Base-by-base conservation (phyloP, 2,888 invertebrate genomes). In the Brachyopa scutellaris region DNA sequence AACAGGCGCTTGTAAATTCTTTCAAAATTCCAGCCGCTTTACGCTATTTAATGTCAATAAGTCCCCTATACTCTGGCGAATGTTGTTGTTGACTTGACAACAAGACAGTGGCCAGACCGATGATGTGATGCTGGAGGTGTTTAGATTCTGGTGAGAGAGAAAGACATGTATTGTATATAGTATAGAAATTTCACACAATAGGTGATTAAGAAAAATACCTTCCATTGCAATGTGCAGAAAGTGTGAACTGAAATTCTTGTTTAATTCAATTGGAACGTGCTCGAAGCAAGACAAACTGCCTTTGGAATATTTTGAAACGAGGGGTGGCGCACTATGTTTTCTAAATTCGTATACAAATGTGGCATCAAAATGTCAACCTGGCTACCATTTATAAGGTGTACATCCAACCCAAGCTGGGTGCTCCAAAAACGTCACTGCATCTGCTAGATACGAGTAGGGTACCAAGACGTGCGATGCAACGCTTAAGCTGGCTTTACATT, bases 1-100 rank as follows among this genome's bases (percentile, higher is more conserved):
- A 59, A 64, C 80, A 82, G 76, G 80, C 80, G 80, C 80, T 82
- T 80, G 76, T 76, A 82, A 76, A 82, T 82, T 82, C 70, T 53
- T 70, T 11, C 21, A 13, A 76, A 73, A 82, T 82, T 76, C 76
- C 76, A 76, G 42, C 19, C 57, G 66, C 42, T 45, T 64, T 57
- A 57, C 64, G 45, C 69, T 36, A 29, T 62, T 26, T 26, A 66
- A 66, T 72, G 49, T n/a, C 55, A 72, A 64, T 78, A 64, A 57
- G 61, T 47, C 36, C 51, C 26, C 29, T 40, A 17, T 42, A 42
- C 31, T 23, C 36, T 45, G 38, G 36, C 40, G 26, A 29, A 45
- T 33, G 23, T 36, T 69, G 36, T 42, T 45, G 45, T 19, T 36
- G 33, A 59, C 36, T 59, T n/a, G n/a, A 15, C 11, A 38, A 49